These are phyloP conservation scores for Apamea epomidion DNA, from an alignment of 2,888 invertebrate species.

Conservation along the genomic window DNA sequence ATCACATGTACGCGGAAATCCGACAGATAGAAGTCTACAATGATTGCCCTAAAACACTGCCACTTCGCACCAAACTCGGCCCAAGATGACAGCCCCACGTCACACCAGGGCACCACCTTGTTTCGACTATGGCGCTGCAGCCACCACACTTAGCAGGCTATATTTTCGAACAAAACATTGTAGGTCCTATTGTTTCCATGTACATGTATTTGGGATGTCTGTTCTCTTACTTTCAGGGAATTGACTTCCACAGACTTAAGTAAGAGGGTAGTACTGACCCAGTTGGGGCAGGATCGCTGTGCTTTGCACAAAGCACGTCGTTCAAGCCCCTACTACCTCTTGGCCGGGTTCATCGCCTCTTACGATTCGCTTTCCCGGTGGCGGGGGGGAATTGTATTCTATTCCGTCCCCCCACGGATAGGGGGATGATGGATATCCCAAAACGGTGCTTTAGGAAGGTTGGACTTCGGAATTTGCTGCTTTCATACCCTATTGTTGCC, in stretches of 20 bases:
- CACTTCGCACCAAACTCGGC: neutral
- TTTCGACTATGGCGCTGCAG: neutral
- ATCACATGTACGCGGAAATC: neutral
- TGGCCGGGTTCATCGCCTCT: conserved; percentile 62
- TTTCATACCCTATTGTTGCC: neutral
- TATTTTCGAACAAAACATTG: neutral
- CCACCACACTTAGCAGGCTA: neutral
- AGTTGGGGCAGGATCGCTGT: conserved; percentile 35
- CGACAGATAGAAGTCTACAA: neutral
- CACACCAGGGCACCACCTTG: neutral
- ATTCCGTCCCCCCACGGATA: conserved; percentile 63
- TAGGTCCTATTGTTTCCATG: neutral
- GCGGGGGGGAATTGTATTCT: conserved; percentile 64
- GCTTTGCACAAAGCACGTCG: conserved; percentile 34
- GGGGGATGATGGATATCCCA: neutral
- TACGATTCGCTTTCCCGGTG: conserved; percentile 67
- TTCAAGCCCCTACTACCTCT: conserved; percentile 61
- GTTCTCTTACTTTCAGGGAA: conserved; percentile 52
- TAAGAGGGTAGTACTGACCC: conserved; percentile 59
- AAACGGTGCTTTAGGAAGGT: conserved; percentile 8
- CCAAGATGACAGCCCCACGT: neutral
- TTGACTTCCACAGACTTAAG: conserved; percentile 37
- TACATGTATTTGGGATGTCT: conserved; percentile 8
- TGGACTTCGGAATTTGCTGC: conserved; percentile 13
- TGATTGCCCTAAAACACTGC: neutral